Evolutionary conservation across 2,797 vertebrate genomes (phyloP).

Genomic region (Scolopax rusticola): DNA sequence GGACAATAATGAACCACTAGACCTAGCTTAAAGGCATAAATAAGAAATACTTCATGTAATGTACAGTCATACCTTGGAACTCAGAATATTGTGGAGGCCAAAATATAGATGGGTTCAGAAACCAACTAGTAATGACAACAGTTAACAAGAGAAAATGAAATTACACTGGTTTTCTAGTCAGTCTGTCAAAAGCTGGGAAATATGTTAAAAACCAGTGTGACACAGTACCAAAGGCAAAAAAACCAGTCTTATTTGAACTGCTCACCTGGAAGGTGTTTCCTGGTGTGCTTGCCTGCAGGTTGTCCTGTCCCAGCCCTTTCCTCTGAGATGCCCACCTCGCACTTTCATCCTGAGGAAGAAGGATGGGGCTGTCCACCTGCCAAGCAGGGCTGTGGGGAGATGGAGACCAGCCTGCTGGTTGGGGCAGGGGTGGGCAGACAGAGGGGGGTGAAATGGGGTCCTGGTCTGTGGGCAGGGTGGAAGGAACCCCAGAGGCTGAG

Average conservation of each 20-base stretch:
- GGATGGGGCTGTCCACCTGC: neutral
- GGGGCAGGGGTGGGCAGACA: rapidly evolving
- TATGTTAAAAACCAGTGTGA: rapidly evolving
- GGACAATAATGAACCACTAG: neutral
- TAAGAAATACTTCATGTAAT: neutral
- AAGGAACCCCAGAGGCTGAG: too few species aligned
- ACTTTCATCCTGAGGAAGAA: neutral
- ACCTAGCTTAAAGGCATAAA: neutral
- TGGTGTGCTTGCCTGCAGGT: rapidly evolving
- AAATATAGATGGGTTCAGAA: neutral
- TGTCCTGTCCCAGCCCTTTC: neutral
- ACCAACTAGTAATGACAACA: neutral
- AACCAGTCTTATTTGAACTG: neutral
- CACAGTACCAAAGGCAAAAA: neutral
- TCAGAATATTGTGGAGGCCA: neutral
- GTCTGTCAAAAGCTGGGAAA: neutral
- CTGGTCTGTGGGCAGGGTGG: neutral
- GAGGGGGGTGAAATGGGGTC: neutral
- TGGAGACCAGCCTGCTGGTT: neutral
- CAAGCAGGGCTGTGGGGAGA: neutral
- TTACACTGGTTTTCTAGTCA: neutral
- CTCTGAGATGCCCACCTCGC: neutral
- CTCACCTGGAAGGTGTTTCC: neutral
- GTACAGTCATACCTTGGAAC: neutral
- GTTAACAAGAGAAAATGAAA: neutral